Conservation (phyloP, 1,140 invertebrate species). For the Dendroctonus ponderosae region DNA sequence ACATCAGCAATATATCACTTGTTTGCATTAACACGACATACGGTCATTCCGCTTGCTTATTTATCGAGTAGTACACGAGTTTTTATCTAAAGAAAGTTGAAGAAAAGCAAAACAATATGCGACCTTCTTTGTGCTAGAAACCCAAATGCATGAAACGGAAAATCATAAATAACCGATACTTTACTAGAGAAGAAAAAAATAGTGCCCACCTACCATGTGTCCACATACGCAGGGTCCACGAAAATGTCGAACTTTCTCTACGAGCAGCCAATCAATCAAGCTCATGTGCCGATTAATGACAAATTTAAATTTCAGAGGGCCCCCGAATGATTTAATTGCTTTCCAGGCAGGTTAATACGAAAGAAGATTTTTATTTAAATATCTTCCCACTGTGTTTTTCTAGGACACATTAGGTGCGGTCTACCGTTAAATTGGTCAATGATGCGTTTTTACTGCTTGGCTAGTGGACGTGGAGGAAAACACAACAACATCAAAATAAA, state of each 20-base stretch:
- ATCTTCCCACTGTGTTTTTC: constrained; percentile 18
- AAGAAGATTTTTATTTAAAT: constrained; percentile 4
- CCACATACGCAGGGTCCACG: neutral
- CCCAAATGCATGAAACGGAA: constrained; percentile 17
- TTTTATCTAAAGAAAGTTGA: constrained; percentile 21
- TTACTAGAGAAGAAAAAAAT: constrained; percentile 4
- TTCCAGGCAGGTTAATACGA: constrained; percentile 1
- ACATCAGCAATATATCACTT: too few relatives aligned
- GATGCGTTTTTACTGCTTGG: neutral
- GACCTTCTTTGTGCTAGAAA: constrained; percentile 17
- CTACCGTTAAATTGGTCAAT: constrained; percentile 13
- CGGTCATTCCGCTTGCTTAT: too few relatives aligned
- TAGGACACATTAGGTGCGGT: constrained; percentile 25
- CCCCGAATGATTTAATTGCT: constrained; percentile 8
- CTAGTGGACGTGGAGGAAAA: neutral
- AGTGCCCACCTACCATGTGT: constrained; percentile 20
- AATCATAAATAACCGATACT: constrained; percentile 14
- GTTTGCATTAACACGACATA: too few relatives aligned
- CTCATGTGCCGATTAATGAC: neutral
- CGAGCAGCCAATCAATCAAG: too few relatives aligned
- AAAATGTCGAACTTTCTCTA: constrained; percentile 12
- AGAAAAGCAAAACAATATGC: constrained; percentile 1
- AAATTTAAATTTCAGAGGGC: neutral
- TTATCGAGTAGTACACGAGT: neutral
- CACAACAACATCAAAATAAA: neutral